Conservation (phyloP, 2,113 vertebrate genomes). For the Podarcis cretensis region DNA sequence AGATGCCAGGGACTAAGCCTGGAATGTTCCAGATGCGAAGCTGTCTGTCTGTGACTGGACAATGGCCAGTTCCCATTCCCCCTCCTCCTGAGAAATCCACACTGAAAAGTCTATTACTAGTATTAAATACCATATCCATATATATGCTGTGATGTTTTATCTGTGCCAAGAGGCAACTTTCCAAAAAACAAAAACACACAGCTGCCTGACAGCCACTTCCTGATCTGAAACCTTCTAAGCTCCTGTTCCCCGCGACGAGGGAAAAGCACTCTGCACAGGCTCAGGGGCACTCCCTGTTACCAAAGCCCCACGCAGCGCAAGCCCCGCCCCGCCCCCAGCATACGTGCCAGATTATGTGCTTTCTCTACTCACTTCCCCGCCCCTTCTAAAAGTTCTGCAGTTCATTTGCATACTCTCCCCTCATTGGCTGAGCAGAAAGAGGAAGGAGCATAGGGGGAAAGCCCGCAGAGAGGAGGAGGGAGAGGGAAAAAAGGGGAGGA, state of each 20-base stretch:
- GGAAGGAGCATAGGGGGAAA: slow-evolving; percentile 21
- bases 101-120: neutral
- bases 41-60: neutral
- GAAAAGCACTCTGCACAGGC: neutral
- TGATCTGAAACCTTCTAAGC: neutral
- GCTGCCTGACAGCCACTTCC: neutral
- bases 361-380: neutral
- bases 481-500: neutral
- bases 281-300: neutral
- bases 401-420: slow-evolving; percentile 18
- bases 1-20: neutral
- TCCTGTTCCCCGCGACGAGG: neutral
- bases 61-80: too few species aligned
- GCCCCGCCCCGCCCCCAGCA: neutral
- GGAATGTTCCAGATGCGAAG: neutral
- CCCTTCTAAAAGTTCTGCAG: slow-evolving; percentile 19
- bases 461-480: slow-evolving; percentile 1
- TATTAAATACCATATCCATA: too few species aligned
- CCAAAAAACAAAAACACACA: neutral
- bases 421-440: neutral
- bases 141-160: too few species aligned
- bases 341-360: neutral
- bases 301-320: neutral
- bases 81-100: neutral
- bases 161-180: neutral